Evolutionary conservation across 2,888 invertebrate species (phyloP), one percentile per base, ranked within the genome.

Genomic region (Cheilosia impressa): DNA sequence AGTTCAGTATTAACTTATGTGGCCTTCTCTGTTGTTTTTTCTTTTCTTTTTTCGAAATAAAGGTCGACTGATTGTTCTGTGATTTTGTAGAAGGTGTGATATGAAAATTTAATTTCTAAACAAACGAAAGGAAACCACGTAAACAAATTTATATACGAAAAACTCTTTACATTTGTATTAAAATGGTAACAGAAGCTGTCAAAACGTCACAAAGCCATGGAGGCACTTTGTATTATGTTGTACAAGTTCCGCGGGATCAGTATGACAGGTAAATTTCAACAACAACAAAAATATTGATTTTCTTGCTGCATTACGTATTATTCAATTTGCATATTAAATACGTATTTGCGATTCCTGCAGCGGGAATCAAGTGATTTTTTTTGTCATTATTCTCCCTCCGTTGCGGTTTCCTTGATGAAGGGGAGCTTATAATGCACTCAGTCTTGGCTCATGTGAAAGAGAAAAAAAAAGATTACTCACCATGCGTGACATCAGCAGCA

Each of bases 201-300:
- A 87, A 87, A 65, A 87, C 82, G 62, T 87, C 87, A 78, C 87
- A 87, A 78, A 87, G 87, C 47, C 87, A 87, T 53, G 87, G 87
- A 38, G 87, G 87, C 9, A 87, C 82, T 3, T 53, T 87, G 68
- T 87, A 87, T 45, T 87, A 87, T 60, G 87, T 87, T 27, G 82
- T 82, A 34, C 87, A 87, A 63, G 82, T 87, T 60, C 87, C 87
- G n/a, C 77, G 82, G 58, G 87, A 82, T 66, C 78, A 82, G 52
- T 72, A 41, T 38, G 81, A 81, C 60, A 85, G 85, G 85, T 85
- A 85, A 38, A 71, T 15, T 65, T 38, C 1, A 63, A 47, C 34
- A 19, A 31, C 9, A 31, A 31, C 31, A 38, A n/a, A 17, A 7
- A 62, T 65, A 69, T 58, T 58, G 31, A 65, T 53, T 52, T n/a